A percentile compares a stretch with the other conserved stretches of the same genome.
Conservation (phyloP, 2,113 vertebrate species). For the Ochotona princeps region DNA sequence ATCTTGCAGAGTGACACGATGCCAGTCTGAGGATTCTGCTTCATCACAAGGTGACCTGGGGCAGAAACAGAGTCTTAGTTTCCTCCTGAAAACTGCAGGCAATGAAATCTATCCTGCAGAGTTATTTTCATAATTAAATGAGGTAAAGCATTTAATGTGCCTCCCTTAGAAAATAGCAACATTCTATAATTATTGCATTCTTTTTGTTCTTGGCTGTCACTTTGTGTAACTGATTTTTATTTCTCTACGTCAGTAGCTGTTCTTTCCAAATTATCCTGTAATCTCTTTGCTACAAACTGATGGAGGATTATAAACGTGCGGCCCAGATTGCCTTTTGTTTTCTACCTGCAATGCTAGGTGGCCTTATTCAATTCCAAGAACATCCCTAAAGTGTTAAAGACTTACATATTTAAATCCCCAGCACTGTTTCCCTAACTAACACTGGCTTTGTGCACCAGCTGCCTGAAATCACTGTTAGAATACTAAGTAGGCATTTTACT, state of each 20-base stretch:
- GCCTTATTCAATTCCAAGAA: neutral
- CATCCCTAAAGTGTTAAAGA: neutral
- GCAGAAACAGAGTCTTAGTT: neutral
- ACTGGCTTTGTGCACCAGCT: neutral
- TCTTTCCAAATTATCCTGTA: neutral
- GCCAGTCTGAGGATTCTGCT: neutral
- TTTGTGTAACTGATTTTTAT: neutral
- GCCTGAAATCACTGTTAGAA: constrained; percentile 7
- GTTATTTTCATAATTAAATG: neutral
- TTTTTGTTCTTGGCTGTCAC: constrained; percentile 2
- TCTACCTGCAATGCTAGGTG: neutral
- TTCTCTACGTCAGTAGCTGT: neutral
- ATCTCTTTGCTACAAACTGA: neutral
- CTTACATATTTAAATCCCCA: neutral
- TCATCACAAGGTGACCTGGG: neutral
- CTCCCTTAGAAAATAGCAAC: neutral
- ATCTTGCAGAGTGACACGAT: neutral
- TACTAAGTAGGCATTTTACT: neutral
- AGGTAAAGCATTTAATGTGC: neutral
- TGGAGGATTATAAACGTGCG: neutral
- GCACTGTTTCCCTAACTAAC: neutral
- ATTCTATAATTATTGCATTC: neutral
- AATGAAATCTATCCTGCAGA: neutral
- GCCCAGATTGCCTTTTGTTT: neutral
- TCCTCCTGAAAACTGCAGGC: neutral